These are phyloP conservation scores for Tenthredo notha DNA, from an alignment of 2,888 invertebrate genomes.

Conservation along the genomic window DNA sequence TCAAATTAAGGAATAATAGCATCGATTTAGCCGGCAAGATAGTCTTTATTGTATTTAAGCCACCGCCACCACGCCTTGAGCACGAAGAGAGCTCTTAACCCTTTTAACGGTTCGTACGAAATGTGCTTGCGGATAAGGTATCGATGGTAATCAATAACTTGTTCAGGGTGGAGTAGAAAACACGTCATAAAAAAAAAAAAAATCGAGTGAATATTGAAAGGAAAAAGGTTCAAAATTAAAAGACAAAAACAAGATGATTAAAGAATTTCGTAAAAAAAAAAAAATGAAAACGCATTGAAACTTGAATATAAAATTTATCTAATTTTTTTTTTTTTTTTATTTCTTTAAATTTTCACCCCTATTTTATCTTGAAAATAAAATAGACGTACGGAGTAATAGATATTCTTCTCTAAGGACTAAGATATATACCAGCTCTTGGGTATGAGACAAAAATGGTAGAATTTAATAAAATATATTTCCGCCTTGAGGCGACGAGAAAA, in stretches of 20 bases:
- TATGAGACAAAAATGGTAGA: neutral
- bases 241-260: neutral
- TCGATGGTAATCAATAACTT: conserved; percentile 12
- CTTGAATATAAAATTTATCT: too few relatives aligned
- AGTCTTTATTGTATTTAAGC: neutral
- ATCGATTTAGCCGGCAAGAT: neutral
- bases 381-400: neutral
- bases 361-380: too few relatives aligned
- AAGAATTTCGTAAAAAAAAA: too few relatives aligned
- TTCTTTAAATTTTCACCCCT: too few relatives aligned
- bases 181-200: neutral
- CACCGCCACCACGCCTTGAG: neutral
- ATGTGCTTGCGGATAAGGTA: conserved; percentile 12
- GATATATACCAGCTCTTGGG: neutral
- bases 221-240: neutral
- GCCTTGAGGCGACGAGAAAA: neutral
- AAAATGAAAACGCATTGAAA: too few relatives aligned
- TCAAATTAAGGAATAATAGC: neutral
- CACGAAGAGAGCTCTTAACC: conserved; percentile 14
- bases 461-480: neutral
- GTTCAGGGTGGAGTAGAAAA: neutral
- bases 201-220: neutral
- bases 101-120: neutral
- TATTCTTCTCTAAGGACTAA: neutral
- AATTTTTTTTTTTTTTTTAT: too few relatives aligned